A percentile compares a stretch with the other conserved stretches of the same genome.
phyloP scores from a whole-genome alignment of 92 coral and sea anemone genomes.

The Actinernus sp. region DNA sequence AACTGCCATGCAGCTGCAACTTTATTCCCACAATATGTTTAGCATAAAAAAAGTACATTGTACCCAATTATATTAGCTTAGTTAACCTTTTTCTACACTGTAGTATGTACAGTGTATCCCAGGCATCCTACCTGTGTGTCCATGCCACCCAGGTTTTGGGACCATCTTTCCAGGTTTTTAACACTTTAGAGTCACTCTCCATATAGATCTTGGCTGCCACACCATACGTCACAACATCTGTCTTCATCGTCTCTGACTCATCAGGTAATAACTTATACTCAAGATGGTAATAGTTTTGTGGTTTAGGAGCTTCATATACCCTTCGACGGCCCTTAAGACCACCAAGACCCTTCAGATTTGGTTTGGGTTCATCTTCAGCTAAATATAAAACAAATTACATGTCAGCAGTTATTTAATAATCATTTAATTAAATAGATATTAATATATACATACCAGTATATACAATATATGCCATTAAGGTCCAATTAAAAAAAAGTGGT shows the following conservation, averaged over 20 bases:
- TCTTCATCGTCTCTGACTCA: constrained; percentile 85
- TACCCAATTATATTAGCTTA: no score
- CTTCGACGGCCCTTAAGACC: constrained; percentile 72
- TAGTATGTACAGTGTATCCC: no score
- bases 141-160: constrained; percentile 93
- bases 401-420: no score
- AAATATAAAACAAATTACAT: background rate
- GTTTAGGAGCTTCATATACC: constrained; percentile 93
- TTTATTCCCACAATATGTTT: no score
- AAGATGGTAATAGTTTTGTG: constrained; percentile 88
- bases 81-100: no score
- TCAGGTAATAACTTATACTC: constrained; percentile 91
- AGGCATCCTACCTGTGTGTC: constrained; percentile 99
- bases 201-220: constrained; percentile 96
- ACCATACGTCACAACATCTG: constrained; percentile 96
- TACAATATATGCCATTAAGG: no score
- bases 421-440: no score
- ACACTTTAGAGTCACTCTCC: constrained; percentile 91
- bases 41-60: no score
- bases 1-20: no score
- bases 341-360: constrained; percentile 57
- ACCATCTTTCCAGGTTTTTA: constrained; percentile 94
- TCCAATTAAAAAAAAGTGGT: no score
- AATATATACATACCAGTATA: no score
- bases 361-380: constrained; percentile 85